Base-by-base conservation (phyloP, 1,140 invertebrate species). In the Calliopsis andreniformis region DNA sequence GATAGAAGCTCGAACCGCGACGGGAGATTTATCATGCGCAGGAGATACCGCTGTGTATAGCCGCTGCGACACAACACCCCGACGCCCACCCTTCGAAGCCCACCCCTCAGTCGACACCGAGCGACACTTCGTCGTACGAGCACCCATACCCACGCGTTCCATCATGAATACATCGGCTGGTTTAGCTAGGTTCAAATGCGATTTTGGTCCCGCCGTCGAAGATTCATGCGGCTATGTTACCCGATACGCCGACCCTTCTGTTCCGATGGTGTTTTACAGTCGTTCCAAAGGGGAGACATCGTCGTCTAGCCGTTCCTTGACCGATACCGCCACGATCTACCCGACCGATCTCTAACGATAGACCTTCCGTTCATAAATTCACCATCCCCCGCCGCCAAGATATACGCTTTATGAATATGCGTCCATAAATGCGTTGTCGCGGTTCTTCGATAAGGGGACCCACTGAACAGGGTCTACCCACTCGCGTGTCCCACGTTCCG, bases 21-120 rank as follows among this genome's bases (percentile, higher is more conserved):
- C 78, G 86, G 84, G 70, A 87, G 85, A 87, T 87, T 87, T 87
- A 87, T 87, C 86, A 87, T 75, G 71, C 73, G 75, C 72, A 58
- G 43, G 62, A 81, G 82, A 85, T 84, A 85, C 64, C 68, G 71
- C 72, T 42, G 30, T 71, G 51, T 68, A 69, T 62, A 75, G 58
- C 43, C 62, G 67, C 45, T 84, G 79, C 75, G 76, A 85, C 75
- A 78, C 70, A 68, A 68, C 77, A 45, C 42, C 56, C 35, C n/a
- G 10, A 35, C 43, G 32, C 53, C 49, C 68, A 42, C 25, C 32
- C 56, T 28, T n/a, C 23, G 30, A 32, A n/a, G 51, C 49, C 5
- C 30, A 0, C 71, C 7, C 35, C 39, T 45, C 35, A 42, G 7
- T 23, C 14, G 30, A 28, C 7, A 58, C 43, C 14, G 28, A 45